Conservation (phyloP, 2,797 vertebrate species). For the Malurus leucopterus region DNA sequence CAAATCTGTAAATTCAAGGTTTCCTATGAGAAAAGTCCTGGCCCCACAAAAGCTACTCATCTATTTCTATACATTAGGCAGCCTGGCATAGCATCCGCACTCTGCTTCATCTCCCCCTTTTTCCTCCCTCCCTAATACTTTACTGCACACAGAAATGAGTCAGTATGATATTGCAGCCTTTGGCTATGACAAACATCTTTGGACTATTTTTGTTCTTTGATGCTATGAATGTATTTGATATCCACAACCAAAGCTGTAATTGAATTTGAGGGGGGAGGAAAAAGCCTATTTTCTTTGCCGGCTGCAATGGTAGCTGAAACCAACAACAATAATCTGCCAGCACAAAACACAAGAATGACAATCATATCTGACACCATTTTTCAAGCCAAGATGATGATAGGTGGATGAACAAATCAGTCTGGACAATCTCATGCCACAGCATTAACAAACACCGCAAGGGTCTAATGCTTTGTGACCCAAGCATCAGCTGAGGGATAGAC, state of each 20-base stretch:
- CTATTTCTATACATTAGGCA: background rate
- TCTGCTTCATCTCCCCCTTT: background rate
- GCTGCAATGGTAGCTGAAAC: constrained; percentile 25
- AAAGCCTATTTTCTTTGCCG: constrained; percentile 10
- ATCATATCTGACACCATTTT: constrained; percentile 20
- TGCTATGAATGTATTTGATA: constrained; percentile 33
- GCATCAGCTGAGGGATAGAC: background rate
- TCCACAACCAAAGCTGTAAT: constrained; percentile 15
- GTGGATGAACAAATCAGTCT: constrained; percentile 24
- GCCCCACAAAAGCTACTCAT: background rate
- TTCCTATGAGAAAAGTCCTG: background rate
- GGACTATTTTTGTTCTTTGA: constrained; percentile 13
- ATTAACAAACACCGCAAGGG: background rate
- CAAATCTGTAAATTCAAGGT: constrained; percentile 25
- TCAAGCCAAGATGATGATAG: constrained; percentile 22
- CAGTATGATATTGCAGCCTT: constrained; percentile 8
- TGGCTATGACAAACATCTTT: constrained; percentile 35
- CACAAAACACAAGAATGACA: background rate
- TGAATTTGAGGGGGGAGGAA: constrained; percentile 42
- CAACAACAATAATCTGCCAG: constrained; percentile 4
- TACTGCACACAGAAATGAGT: constrained; percentile 1
- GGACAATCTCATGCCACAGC: constrained; percentile 21
- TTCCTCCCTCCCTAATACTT: background rate
- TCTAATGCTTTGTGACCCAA: background rate
- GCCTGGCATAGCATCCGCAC: background rate